Evolutionary conservation across 2,113 vertebrate genomes (phyloP).

Genomic region (Dolichallabes microphthalmus): DNA sequence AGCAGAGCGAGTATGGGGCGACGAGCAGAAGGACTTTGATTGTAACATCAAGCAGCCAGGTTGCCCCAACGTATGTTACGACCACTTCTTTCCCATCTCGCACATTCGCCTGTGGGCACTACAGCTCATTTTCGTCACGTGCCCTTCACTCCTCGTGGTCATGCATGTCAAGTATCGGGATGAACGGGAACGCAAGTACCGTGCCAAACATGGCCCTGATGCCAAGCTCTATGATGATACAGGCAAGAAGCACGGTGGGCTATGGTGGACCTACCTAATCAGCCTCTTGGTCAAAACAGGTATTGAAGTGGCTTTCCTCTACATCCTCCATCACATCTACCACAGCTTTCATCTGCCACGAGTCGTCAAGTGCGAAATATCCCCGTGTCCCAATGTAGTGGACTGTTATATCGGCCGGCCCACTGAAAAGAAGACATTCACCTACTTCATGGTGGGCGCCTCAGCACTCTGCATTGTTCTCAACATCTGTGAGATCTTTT

Average conservation of each 20-base stretch:
- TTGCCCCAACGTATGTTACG: constrained; percentile 83
- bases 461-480: constrained; percentile 81
- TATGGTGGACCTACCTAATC: constrained; percentile 79
- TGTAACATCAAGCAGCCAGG: constrained; percentile 85
- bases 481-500: constrained; percentile 81
- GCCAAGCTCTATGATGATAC: constrained; percentile 70
- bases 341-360: constrained; percentile 78
- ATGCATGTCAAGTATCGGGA: constrained; percentile 83
- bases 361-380: constrained; percentile 76
- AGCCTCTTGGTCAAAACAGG: constrained; percentile 81
- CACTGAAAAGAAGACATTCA: constrained; percentile 86
- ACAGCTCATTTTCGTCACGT: constrained; percentile 78
- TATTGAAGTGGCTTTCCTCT: constrained; percentile 79
- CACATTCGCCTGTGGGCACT: constrained; percentile 79
- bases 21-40: constrained; percentile 83
- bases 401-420: constrained; percentile 85
- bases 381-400: constrained; percentile 79
- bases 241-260: constrained; percentile 72
- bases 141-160: constrained; percentile 81
- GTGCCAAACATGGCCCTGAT: constrained; percentile 62
- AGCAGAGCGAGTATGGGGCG: constrained; percentile 80
- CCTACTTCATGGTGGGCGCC: constrained; percentile 85
- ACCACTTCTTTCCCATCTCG: constrained; percentile 76
- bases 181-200: constrained; percentile 75
- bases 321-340: constrained; percentile 80